Evolutionary conservation across 1,140 invertebrate genomes (phyloP), one percentile per base, ranked within the genome.

Genomic region (Diorhabda sublineata): DNA sequence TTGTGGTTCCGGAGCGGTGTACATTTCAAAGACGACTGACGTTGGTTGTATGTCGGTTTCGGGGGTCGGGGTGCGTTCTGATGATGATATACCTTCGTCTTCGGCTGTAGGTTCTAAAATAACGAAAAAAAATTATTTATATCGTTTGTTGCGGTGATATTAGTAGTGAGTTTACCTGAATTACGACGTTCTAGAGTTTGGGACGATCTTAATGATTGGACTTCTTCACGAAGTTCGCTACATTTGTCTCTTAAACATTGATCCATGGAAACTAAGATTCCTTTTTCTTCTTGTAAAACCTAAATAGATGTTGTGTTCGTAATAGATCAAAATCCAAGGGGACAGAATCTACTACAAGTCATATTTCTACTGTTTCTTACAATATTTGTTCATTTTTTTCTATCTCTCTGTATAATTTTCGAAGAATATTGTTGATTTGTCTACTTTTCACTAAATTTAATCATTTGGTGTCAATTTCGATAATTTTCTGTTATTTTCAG

Each of bases 51-150:
- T 78, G 64, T 85, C 83, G 60, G 83, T 84, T 77, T 88, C 89
- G 11, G 90, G 89, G 69, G 88, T 90, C 41, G 90, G 84, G 8
- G 90, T 92, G 73, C 90, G 84, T 77, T 92, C 91, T 0, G 92
- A 93, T 2, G 91, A 93, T 76, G 91, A 92, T 60, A 93, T 94
- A 2, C 91, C 92, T 83, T 94, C 92, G 74, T 93, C 92, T 82
- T 93, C 92, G 71, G 90, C 90, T 2, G 91, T 91, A n/a, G 89
- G 90, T 65, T 87, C 86, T 72, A 3, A 3, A 52, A 52, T 8
- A 52, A 45, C 42, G 42, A 68, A 68, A 41, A 26, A 66, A 68
- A 41, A 26, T 9, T 57, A 8, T 70, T 52, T 3, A 3, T 52
- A 52, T 3, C 26, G 26, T 26, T 26, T 26, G 26, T 26, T 26